Evolutionary conservation across 2,797 vertebrate genomes (phyloP).

Genomic region (Phrynocephalus vlangalii): DNA sequence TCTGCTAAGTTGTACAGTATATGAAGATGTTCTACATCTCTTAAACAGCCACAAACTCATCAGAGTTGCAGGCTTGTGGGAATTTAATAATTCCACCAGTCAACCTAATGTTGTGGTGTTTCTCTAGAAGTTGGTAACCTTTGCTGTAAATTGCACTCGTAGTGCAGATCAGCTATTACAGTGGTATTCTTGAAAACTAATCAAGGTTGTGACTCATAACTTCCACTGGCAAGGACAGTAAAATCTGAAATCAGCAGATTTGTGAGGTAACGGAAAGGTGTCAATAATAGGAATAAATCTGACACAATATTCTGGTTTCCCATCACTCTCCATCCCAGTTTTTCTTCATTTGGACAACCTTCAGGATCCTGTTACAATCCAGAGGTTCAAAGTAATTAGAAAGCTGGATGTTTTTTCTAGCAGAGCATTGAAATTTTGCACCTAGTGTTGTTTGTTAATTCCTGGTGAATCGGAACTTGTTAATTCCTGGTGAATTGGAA

Average conservation of each 20-base stretch:
- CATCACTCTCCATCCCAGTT: neutral
- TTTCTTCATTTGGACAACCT: neutral
- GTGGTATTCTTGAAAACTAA: neutral
- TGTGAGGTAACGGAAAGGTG: neutral
- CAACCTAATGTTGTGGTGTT: neutral
- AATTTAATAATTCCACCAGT: neutral
- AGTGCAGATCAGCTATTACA: neutral
- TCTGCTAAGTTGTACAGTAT: neutral
- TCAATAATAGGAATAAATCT: neutral
- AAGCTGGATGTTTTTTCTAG: neutral
- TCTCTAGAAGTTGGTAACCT: neutral
- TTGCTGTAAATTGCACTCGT: neutral
- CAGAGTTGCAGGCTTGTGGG: neutral
- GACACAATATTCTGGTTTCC: constrained; percentile 1
- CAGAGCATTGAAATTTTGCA: neutral
- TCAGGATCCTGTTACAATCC: neutral
- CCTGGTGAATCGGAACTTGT: neutral
- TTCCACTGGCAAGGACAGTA: neutral
- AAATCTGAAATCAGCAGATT: neutral
- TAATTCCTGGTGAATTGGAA: neutral
- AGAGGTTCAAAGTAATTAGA: neutral
- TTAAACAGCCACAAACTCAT: neutral
- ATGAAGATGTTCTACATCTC: neutral
- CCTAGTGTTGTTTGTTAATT: neutral
- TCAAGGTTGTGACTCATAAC: no score